Base-by-base conservation (phyloP, 2,113 vertebrate genomes). In the Psilopogon haemacephalus region DNA sequence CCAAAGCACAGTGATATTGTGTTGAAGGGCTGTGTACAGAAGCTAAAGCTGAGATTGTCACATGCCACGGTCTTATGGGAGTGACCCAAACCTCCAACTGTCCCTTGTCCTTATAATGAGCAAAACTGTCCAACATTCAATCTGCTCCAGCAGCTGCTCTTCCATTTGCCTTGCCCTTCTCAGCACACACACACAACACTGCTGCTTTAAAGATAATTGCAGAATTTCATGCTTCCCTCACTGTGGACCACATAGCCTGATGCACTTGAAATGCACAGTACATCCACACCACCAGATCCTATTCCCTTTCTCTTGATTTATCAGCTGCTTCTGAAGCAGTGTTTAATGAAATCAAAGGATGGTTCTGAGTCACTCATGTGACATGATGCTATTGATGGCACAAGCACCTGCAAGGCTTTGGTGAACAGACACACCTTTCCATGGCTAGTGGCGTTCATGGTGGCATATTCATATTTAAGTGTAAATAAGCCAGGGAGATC, bases 1-100 rank as follows among this genome's bases (percentile, higher is more conserved):
- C 20, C 68, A 69, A 58, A 68, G 37, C 54, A 44, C 0, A 1
- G 12, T 5, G 7, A 33, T 23, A 37, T 0, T 30, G 8, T 2
- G 5, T 20, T 64, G 48, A 13, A 55, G 26, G 42, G 44, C 40
- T 75, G 11, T 5, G 33, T 38, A 72, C 84, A 7, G 55, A 0
- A 56, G 35, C 15, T 68, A 30, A 46, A 59, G 5, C 14, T n/a
- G 35, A 30, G 8, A 3, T 40, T 42, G 58, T 64, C 33, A 12
- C 55, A 64, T 44, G 30, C 37, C 4, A 0, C 54, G 59, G 33
- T 59, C 50, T 20, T n/a, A 40, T 40, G 18, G 10, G 26, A 75
- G 38, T 7, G 16, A 75, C 18, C 27, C 67, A n/a, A 40, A 9
- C 40, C 55, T 75, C 56, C 52, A 64, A 33, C 21, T 50, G 60